Percentiles rank a stretch among this genome's conserved stretches.
phyloP scores from a whole-genome alignment of 2,113 vertebrate genomes.

The Campylomormyrus numenius region DNA sequence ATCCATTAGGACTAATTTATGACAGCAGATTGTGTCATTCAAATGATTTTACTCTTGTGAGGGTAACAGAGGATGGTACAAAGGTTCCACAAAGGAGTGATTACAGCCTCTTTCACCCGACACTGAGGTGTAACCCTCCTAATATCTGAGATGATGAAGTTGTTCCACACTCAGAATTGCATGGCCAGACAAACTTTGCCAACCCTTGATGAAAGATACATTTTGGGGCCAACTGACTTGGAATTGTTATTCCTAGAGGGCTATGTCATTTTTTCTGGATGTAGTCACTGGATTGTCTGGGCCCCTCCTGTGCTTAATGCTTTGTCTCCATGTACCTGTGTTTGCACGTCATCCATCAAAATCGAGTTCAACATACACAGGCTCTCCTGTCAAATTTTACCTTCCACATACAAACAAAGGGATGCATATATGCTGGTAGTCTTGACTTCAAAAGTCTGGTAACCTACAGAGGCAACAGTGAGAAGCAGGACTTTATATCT shows the following conservation, averaged over 20 bases:
- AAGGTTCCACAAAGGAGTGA: not conserved
- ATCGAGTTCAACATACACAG: not conserved
- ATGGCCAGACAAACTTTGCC: not conserved
- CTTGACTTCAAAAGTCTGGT: not conserved
- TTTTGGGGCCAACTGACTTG: not conserved
- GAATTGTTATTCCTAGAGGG: not conserved
- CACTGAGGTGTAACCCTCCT: not conserved
- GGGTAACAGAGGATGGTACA: not conserved
- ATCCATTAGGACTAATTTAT: not conserved
- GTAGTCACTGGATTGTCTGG: not conserved
- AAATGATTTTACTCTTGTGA: constrained; percentile 2
- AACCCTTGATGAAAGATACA: not conserved
- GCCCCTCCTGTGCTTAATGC: not conserved
- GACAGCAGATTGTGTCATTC: not conserved
- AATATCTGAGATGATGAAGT: not conserved
- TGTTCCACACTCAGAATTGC: not conserved
- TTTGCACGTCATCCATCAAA: not conserved
- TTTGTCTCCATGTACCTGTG: not conserved
- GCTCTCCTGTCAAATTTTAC: too few relatives aligned
- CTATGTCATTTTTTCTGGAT: not conserved
- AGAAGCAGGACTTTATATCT: not conserved
- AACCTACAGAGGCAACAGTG: not conserved
- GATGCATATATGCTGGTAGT: not conserved
- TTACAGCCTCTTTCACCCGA: not conserved
- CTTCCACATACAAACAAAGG: not conserved